Base-by-base conservation (phyloP, 2,888 invertebrate genomes). In the Campoletis raptor region DNA sequence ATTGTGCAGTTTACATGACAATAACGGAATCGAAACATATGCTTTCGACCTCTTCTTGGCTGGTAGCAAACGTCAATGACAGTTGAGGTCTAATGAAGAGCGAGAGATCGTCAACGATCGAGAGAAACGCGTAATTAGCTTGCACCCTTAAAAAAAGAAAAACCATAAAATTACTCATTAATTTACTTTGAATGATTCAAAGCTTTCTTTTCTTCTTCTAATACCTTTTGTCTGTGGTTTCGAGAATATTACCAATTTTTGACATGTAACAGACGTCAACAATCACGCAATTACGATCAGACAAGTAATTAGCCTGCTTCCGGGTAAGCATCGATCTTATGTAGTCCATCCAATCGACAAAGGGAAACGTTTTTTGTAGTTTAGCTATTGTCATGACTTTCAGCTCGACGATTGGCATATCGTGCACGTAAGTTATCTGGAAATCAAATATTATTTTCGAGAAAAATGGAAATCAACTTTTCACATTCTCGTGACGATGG, bases 101-200 rank as follows among this genome's bases (percentile, higher is more conserved):
- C 21, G 83, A 87, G 15, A 89, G 69, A 69, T 89, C 89, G 54
- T 89, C 86, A 40, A 89, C 76, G 48, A 89, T 85, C 61, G 87
- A 85, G 9, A 89, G 69, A 66, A 89, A 88, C n/a, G 89, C 89
- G 66, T 89, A 89, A 80, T 89, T 89, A 8, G 88, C 89, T 79
- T 86, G 87, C 21, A 89, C 81, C 66, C 87, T 89, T 52, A n/a
- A 73, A 81, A 57, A 24, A n/a, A 73, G 70, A 57, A 24, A 24
- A 2, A 54, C 57, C 4, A 2, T 10, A 24, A 24, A 24, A 24
- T 24, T 3, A 61, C 24, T 61, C 30, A 15, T 6, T 21, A 5
- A 5, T 30, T 61, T 5, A 30, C 1, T 30, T 0, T 24, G 1
- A 15, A 61, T 61, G 15, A 61, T 36, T 7, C 5, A 66, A 6